A percentile compares a stretch with the other conserved stretches of the same genome.
These are phyloP conservation scores for Pelochelys cantorii DNA, from an alignment of 2,797 vertebrate genomes.

Conservation along the genomic window DNA sequence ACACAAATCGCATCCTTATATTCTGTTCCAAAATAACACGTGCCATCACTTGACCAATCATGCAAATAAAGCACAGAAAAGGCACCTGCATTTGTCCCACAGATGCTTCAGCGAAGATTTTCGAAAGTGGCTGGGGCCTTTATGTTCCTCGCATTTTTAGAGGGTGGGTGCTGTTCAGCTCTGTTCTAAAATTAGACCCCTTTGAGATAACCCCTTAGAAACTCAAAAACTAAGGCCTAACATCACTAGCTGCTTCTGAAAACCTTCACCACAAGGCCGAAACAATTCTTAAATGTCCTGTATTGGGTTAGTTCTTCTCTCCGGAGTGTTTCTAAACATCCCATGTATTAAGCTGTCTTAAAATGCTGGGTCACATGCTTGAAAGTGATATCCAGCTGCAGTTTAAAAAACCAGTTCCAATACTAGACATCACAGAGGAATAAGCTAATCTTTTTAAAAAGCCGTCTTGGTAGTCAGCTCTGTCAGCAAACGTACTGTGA, in stretches of 20 bases:
- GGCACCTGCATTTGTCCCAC: not conserved
- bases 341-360: not conserved
- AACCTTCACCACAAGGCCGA: not conserved
- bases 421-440: not conserved
- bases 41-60: fast-evolving
- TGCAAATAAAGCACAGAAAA: not conserved
- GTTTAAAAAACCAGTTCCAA: not conserved
- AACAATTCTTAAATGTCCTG: not conserved
- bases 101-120: fast-evolving
- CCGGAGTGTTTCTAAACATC: not conserved
- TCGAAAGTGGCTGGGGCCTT: not conserved
- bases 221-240: not conserved
- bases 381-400: not conserved
- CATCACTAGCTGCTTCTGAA: not conserved
- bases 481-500: not conserved
- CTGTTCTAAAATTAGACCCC: not conserved
- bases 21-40: not conserved
- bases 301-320: not conserved
- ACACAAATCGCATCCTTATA: not conserved
- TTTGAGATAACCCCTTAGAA: not conserved
- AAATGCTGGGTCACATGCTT: not conserved
- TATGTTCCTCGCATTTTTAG: not conserved
- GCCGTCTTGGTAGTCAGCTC: not conserved
- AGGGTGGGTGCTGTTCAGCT: not conserved
- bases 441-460: conserved; percentile 16